Evolutionary conservation across 2,113 vertebrate species (phyloP).

Genomic region (Acanthochromis polyacanthus): DNA sequence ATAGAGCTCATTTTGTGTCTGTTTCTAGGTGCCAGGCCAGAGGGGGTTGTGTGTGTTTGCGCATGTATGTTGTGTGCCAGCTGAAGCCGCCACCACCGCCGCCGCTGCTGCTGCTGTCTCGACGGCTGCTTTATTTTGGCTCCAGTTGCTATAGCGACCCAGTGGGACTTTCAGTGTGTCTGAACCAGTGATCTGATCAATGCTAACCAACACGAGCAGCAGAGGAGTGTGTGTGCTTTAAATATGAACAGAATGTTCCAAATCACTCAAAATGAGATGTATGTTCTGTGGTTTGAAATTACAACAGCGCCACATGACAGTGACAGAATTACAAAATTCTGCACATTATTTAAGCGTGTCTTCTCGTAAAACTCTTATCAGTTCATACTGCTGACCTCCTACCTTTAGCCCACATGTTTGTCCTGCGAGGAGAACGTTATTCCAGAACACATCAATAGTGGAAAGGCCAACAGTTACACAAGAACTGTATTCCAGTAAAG

Average conservation of each 20-base stretch:
- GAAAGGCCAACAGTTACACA: constrained; percentile 74
- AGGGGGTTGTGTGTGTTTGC: constrained; percentile 48
- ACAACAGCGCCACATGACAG: background rate
- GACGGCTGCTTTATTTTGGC: constrained; percentile 78
- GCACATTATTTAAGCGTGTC: background rate
- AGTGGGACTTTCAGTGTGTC: constrained; percentile 71
- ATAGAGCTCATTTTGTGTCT: constrained; percentile 70
- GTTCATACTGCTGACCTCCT: constrained; percentile 48
- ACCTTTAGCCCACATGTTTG: constrained; percentile 67
- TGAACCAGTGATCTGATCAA: constrained; percentile 63
- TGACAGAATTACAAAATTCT: constrained; percentile 6
- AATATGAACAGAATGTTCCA: background rate
- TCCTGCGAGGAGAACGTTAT: constrained; percentile 41
- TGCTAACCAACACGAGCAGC: constrained; percentile 46
- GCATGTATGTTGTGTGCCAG: constrained; percentile 49
- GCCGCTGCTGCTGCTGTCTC: constrained; percentile 60
- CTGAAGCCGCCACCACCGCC: constrained; percentile 42
- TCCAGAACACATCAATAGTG: constrained; percentile 61
- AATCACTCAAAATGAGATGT: background rate
- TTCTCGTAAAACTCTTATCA: constrained; percentile 46
- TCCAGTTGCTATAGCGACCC: constrained; percentile 79
- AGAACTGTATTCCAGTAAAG: constrained; percentile 73
- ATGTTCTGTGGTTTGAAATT: background rate
- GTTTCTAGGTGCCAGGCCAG: constrained; percentile 72
- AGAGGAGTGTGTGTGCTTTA: constrained; percentile 23